Base-by-base conservation (phyloP, 2,888 invertebrate genomes). In the Phaonia tiefii region DNA sequence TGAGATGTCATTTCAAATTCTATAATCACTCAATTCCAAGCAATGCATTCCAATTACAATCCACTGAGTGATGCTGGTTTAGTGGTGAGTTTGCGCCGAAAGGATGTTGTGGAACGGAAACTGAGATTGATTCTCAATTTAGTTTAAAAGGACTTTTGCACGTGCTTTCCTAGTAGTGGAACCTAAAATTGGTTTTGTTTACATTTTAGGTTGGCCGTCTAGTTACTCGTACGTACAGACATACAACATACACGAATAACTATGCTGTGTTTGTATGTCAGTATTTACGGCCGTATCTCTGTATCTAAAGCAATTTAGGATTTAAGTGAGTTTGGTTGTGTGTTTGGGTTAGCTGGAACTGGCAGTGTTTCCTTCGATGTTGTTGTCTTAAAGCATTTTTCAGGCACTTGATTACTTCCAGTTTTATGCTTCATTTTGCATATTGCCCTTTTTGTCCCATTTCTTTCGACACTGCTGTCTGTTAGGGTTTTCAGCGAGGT, bases 371-470 rank as follows among this genome's bases (percentile, higher is more conserved):
- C 39, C 58, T 49, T 42, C 26, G 15, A 11, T 25, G 75, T 73
- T 81, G 75, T 78, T 74, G 63, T 72, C 78, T 75, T 78, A 31
- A 77, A 78, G 71, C 63, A 78, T 80, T 81, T 63, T 72, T 56
- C 31, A 78, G 72, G 67, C 78, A 81, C 81, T 81, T 81, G 78
- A 81, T 81, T 81, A 78, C 81, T 78, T 78, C 78, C 81, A 81
- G 81, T 78, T 81, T 81, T 72, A 81, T 78, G 81, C 81, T 81
- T 78, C 78, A 81, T 81, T 81, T 81, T 81, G 81, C 78, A 81
- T 81, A 75, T 78, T 75, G 78, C 72, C 78, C 49, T 69, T 81
- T 3, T 31, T 63, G 72, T 71, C 17, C 54, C 60, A 2, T 37
- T 51, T 72, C 5, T 72, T 4, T 39, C 13, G 67, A 10, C 56